These are phyloP conservation scores for Galbula dea DNA, from an alignment of 2,113 vertebrate genomes.

Conservation along the genomic window DNA sequence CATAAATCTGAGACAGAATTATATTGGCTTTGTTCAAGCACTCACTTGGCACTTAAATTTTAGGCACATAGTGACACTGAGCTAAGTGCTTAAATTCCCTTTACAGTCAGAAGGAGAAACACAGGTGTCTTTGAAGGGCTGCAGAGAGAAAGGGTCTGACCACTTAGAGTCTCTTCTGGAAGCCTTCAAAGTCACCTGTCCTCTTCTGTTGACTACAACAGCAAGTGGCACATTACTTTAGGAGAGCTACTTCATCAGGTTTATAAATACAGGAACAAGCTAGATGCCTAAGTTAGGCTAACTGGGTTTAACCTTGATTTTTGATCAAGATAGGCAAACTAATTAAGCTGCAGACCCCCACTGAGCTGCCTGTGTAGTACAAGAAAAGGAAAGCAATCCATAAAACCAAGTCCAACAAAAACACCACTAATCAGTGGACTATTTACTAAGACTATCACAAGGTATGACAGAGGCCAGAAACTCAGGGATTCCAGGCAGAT, in stretches of 20 bases:
- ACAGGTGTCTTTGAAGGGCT: conserved; percentile 20
- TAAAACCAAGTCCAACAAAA: conserved; percentile 34
- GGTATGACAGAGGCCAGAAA: conserved; percentile 34
- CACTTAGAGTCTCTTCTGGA: neutral
- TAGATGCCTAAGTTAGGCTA: neutral
- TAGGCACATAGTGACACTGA: neutral
- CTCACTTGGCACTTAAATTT: neutral
- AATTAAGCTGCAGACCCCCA: conserved; percentile 2
- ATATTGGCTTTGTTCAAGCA: neutral
- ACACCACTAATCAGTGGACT: conserved; percentile 9
- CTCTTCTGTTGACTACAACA: neutral
- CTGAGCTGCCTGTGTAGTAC: neutral
- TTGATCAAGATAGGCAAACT: neutral
- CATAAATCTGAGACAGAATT: conserved; percentile 18
- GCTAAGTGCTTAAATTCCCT: conserved; percentile 12
- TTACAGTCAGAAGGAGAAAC: conserved; percentile 33
- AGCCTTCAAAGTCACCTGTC: conserved; percentile 9
- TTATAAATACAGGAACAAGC: neutral
- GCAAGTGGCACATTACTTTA: neutral
- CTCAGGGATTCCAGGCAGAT: neutral
- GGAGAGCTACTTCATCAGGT: neutral
- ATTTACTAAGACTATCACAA: conserved; percentile 41
- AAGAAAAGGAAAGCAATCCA: neutral
- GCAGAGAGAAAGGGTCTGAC: neutral
- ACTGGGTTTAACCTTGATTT: conserved; percentile 15